These are phyloP conservation scores for Clarias macrocephalus DNA, from an alignment of 2,113 vertebrate genomes.

Conservation along the genomic window DNA sequence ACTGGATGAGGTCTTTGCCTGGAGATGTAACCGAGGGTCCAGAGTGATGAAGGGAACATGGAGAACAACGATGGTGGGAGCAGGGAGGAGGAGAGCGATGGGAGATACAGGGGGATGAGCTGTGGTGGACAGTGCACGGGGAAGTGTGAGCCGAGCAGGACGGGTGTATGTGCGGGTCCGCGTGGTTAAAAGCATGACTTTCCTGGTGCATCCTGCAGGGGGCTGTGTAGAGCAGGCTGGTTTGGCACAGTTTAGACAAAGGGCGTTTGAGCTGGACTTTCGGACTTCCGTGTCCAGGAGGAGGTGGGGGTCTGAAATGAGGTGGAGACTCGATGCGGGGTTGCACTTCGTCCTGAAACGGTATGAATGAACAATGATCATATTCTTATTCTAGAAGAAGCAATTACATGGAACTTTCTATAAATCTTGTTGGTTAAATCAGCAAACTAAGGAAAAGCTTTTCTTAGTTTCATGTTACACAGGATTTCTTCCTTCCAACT, in stretches of 20 bases:
- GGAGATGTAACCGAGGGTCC: constrained; percentile 8
- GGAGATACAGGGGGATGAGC: constrained; percentile 50
- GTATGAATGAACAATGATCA: not conserved
- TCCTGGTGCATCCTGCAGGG: constrained; percentile 69
- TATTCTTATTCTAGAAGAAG: not conserved
- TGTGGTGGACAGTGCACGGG: constrained; percentile 39
- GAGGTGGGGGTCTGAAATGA: constrained; percentile 68
- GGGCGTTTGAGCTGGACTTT: constrained; percentile 65
- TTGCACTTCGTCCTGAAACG: constrained; percentile 77
- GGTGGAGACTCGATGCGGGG: constrained; percentile 71
- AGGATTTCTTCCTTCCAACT: not conserved
- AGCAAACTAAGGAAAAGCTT: not conserved
- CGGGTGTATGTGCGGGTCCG: constrained; percentile 52
- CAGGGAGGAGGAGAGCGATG: constrained; percentile 54
- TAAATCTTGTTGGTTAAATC: not conserved
- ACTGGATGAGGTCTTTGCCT: constrained; percentile 47
- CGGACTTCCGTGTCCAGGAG: constrained; percentile 53
- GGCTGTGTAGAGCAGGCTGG: constrained; percentile 72
- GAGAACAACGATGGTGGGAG: constrained; percentile 60
- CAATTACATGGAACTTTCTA: not conserved
- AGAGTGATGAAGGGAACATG: constrained; percentile 43
- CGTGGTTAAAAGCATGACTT: constrained; percentile 66
- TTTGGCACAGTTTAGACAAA: constrained; percentile 74
- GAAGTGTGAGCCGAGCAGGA: constrained; percentile 39
- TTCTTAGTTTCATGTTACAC: too few species aligned